Base-by-base conservation (phyloP, 2,888 invertebrate species). In the Meghimatium bilineatum region DNA sequence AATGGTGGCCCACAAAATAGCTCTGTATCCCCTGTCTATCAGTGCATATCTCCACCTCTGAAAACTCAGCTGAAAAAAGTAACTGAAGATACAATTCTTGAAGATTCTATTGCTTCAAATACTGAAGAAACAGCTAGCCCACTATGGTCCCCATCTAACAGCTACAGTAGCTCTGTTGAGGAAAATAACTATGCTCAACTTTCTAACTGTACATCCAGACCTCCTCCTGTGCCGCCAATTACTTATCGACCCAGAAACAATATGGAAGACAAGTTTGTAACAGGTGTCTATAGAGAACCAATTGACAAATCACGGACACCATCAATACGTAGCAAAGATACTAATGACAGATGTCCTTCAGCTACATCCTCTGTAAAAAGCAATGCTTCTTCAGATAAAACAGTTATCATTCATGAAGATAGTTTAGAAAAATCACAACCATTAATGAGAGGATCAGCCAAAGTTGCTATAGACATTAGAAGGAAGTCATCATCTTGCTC, bases 231-330 rank as follows among this genome's bases (percentile, higher is more conserved):
- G 69, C 71, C 84, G 44, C 75, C 71, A 3, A 52, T 44, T 32
- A 60, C 80, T 23, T 75, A 29, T 20, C 75, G 32, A 34, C 20
- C 52, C 3, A 34, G 44, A 44, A 60, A n/a, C 44, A 74, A 52
- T n/a, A 29, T 29, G 23, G 79, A 78, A 29, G 91, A 91, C 34
- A 86, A 87, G 60, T 89, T 91, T 85, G 91, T 91, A 3, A 91
- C 89, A 38, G 91, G 90, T 26, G 89, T 90, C 0, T 91, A 91
- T 78, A 82, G 91, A 34, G 91, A 91, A 83, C 91, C 91, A 8
- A 87, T 91, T 32, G 86, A 87, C 69, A 72, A 82, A 29, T 85
- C 85, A 6, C 49, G 82, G 29, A 85, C 86, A 29, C 82, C 86
- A 17, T 85, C 86, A 26, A 80, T 79, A 36, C 69, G 75, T 49